Conservation (phyloP, 2,797 vertebrate species). For the Rousettus madagascariensis region DNA sequence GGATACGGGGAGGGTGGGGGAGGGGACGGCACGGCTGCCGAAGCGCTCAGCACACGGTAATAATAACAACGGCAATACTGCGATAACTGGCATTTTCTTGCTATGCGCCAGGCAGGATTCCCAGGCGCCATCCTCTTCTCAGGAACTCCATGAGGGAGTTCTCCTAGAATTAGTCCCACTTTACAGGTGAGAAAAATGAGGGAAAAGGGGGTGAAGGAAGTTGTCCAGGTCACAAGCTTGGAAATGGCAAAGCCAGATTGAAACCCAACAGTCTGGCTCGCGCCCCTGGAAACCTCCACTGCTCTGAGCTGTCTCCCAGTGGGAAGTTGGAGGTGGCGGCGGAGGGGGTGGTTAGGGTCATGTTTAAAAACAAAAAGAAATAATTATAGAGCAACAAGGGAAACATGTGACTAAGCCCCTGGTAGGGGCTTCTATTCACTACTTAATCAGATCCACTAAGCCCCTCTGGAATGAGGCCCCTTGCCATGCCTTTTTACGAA, state of each 20-base stretch:
- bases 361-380: not conserved
- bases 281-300: not conserved
- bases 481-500: not conserved
- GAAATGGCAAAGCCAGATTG: not conserved
- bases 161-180: not conserved
- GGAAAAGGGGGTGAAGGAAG: not conserved
- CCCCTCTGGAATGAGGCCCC: not conserved
- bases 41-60: not conserved
- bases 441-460: not conserved
- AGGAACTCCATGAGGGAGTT: not conserved
- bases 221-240: not conserved
- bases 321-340: not conserved
- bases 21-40: not conserved
- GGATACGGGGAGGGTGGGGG: not conserved
- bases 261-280: not conserved
- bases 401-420: not conserved
- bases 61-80: not conserved
- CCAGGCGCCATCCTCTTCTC: not conserved
- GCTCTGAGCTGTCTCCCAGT: rapidly evolving
- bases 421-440: not conserved
- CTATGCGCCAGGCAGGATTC: not conserved
- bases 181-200: not conserved
- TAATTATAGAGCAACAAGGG: not conserved
- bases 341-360: not conserved
- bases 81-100: not conserved